Conservation (phyloP, 2,888 invertebrate genomes). For the Eutolmus rufibarbis region DNA sequence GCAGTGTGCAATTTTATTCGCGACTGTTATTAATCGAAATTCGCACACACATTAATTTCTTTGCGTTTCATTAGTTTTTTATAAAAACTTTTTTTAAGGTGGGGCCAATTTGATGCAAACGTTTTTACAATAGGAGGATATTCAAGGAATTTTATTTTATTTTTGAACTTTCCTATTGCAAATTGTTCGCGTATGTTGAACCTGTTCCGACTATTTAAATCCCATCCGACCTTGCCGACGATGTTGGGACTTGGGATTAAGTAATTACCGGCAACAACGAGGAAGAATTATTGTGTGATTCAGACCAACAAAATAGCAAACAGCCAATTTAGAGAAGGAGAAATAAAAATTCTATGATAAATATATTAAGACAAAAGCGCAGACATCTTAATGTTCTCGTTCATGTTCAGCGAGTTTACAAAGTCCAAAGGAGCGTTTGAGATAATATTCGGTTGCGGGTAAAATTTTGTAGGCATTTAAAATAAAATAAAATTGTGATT, state of each 20-base stretch:
- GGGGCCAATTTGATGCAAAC: not conserved
- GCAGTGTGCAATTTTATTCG: not conserved
- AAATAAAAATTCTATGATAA: not conserved
- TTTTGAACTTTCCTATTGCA: conserved; percentile 5
- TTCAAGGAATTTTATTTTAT: not conserved
- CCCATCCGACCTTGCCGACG: not conserved
- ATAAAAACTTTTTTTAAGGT: not conserved
- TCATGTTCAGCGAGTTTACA: not conserved
- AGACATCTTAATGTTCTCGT: not conserved
- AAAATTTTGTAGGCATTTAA: not conserved
- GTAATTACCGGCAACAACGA: conserved; percentile 3
- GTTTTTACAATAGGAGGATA: not conserved
- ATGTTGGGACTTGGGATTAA: not conserved
- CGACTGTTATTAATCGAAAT: not conserved
- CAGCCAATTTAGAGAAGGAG: not conserved
- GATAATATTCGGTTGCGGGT: not conserved
- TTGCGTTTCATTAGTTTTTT: not conserved
- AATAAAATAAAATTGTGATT: not conserved
- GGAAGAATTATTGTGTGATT: not conserved
- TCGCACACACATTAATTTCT: not conserved
- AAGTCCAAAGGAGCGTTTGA: not conserved
- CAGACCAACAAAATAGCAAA: not conserved
- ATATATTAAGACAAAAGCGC: not conserved
- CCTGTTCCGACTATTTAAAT: conserved; percentile 5
- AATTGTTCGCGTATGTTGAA: conserved; percentile 22